A percentile compares a stretch with the other conserved stretches of the same genome.
Evolutionary conservation across 2,797 vertebrate genomes (phyloP).

Genomic region (Chanos chanos): DNA sequence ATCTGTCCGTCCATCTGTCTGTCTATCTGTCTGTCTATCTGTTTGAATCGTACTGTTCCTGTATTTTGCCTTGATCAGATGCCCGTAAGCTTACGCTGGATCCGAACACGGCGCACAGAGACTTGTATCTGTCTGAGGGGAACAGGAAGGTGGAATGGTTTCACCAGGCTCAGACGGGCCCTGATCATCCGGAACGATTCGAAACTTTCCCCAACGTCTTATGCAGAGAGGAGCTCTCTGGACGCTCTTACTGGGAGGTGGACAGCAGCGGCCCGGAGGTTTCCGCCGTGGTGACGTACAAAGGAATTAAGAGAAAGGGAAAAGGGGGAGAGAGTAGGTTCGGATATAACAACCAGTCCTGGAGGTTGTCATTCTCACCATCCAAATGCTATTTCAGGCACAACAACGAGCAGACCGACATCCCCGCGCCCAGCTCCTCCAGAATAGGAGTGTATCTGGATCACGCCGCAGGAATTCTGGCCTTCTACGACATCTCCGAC

Average conservation of each 20-base stretch:
- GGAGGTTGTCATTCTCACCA: neutral
- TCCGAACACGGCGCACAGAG: neutral
- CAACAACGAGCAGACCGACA: neutral
- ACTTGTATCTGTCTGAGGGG: neutral
- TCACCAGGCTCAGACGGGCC: neutral
- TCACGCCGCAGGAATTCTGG: conserved; percentile 26
- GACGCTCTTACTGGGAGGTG: conserved; percentile 34
- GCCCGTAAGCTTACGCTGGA: conserved; percentile 5
- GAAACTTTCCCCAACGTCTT: neutral
- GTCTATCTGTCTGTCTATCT: no score
- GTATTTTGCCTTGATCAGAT: neutral
- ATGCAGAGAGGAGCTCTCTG: conserved; percentile 18
- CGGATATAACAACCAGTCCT: conserved; percentile 11
- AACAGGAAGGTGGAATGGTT: neutral
- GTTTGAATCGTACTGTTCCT: no score
- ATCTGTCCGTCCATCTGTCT: no score
- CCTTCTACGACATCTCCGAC: conserved; percentile 20
- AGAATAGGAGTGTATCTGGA: conserved; percentile 34
- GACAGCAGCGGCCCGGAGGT: conserved; percentile 11
- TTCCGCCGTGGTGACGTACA: conserved; percentile 13
- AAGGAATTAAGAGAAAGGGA: neutral
- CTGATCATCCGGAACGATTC: conserved; percentile 19
- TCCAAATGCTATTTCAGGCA: neutral
- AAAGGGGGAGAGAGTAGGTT: neutral
- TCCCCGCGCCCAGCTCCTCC: neutral